Conservation (phyloP, 2,888 invertebrate genomes). For the Acheta domesticus region DNA sequence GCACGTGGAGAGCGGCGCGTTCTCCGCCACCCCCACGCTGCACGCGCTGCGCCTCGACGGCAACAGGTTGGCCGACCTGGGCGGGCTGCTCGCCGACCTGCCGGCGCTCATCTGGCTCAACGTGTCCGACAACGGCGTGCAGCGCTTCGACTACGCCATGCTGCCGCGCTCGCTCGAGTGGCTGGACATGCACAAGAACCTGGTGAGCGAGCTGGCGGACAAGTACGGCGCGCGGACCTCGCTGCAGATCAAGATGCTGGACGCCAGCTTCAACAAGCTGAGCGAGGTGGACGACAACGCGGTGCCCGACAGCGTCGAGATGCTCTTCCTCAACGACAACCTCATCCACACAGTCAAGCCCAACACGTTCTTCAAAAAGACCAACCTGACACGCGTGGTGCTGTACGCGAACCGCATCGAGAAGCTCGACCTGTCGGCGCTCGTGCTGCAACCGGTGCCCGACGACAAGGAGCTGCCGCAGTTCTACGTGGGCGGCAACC, state of each 20-base stretch:
- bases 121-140: conserved; percentile 72
- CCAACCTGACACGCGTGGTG: conserved; percentile 70
- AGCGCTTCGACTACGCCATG: conserved; percentile 77
- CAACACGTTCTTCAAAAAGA: conserved; percentile 66
- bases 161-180: conserved; percentile 72
- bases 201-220: conserved; percentile 71
- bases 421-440: conserved; percentile 67
- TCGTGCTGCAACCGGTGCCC: conserved; percentile 63
- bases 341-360: conserved; percentile 65
- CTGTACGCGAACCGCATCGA: conserved; percentile 70
- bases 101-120: conserved; percentile 75
- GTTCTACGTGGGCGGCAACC: conserved; percentile 78
- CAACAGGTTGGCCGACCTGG: conserved; percentile 73
- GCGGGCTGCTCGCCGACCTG: conserved; percentile 70
- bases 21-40: conserved; percentile 68
- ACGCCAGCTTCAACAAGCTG: conserved; percentile 70
- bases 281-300: conserved; percentile 64
- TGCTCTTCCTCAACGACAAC: conserved; percentile 70
- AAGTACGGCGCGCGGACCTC: conserved; percentile 64
- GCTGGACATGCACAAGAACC: conserved; percentile 78
- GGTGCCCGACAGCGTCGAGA: conserved; percentile 70
- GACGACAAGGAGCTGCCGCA: conserved; percentile 68
- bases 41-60: conserved; percentile 74
- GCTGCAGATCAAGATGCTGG: conserved; percentile 69
- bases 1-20: conserved; percentile 73